Evolutionary conservation across 2,113 vertebrate genomes (phyloP).

Genomic region (Crotophaga sulcirostris): DNA sequence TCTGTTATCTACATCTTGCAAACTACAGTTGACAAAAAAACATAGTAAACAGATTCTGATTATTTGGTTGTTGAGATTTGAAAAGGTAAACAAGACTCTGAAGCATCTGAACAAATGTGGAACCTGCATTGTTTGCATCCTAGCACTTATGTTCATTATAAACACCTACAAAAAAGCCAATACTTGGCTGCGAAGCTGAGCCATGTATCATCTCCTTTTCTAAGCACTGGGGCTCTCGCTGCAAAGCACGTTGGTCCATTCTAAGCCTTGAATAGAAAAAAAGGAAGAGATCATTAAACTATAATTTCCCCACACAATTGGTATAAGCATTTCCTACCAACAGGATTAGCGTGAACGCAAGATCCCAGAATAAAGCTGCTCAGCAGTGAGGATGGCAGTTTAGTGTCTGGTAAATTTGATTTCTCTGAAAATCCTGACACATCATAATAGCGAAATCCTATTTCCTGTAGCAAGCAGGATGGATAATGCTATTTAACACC

Average conservation of each 20-base stretch:
- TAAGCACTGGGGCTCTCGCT: conserved; percentile 54
- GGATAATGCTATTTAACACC: conserved; percentile 86
- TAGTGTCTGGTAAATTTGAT: conserved; percentile 82
- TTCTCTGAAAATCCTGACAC: conserved; percentile 83
- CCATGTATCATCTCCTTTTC: conserved; percentile 40
- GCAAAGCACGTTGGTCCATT: conserved; percentile 60
- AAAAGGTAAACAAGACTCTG: conserved; percentile 45
- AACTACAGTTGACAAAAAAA: neutral
- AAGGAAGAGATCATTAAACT: conserved; percentile 81
- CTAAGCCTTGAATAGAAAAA: conserved; percentile 66
- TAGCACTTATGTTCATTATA: conserved; percentile 1
- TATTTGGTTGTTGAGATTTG: conserved; percentile 6
- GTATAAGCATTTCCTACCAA: conserved; percentile 79
- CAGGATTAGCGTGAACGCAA: conserved; percentile 77
- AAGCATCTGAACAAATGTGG: neutral
- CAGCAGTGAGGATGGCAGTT: conserved; percentile 76
- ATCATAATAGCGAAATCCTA: conserved; percentile 85
- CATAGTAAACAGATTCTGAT: conserved; percentile 38
- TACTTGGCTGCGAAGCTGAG: conserved; percentile 55
- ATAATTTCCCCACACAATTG: conserved; percentile 80
- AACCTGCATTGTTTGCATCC: conserved; percentile 11
- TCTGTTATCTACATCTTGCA: conserved; percentile 39
- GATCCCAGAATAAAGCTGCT: conserved; percentile 82
- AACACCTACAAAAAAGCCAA: conserved; percentile 36
- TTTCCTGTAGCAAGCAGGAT: conserved; percentile 80